Evolutionary conservation across 2,113 vertebrate species (phyloP).

Genomic region (Genyomyrus donnyi): DNA sequence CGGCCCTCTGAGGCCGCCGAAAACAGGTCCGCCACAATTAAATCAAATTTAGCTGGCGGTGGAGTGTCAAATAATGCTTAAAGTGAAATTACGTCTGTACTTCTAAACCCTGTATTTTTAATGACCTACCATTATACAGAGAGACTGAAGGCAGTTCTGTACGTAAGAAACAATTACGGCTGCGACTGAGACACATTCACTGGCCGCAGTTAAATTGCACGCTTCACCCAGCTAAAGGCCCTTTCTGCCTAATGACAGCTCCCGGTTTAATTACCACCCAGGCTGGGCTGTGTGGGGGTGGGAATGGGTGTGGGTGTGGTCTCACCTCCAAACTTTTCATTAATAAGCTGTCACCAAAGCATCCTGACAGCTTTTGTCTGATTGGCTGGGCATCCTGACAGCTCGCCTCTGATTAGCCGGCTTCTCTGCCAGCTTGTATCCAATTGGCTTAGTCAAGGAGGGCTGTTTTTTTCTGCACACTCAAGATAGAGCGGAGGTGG

Average conservation of each 20-base stretch:
- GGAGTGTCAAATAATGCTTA: background rate
- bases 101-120: background rate
- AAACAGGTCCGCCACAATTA: background rate
- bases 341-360: conserved; percentile 65
- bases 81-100: background rate
- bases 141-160: background rate
- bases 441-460: background rate
- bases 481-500: background rate
- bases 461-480: background rate
- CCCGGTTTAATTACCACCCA: background rate
- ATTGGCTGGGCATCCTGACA: background rate
- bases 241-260: background rate
- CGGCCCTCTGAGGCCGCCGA: no score
- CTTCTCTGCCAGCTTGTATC: background rate
- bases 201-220: background rate
- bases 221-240: background rate
- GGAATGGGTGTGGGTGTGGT: conserved; percentile 46
- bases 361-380: background rate
- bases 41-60: background rate
- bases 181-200: background rate
- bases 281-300: background rate
- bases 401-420: background rate
- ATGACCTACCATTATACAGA: background rate
- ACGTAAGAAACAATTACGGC: background rate
- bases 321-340: conserved; percentile 69